Base-by-base conservation (phyloP, 2,113 vertebrate species). In the Periophthalmus modestus region DNA sequence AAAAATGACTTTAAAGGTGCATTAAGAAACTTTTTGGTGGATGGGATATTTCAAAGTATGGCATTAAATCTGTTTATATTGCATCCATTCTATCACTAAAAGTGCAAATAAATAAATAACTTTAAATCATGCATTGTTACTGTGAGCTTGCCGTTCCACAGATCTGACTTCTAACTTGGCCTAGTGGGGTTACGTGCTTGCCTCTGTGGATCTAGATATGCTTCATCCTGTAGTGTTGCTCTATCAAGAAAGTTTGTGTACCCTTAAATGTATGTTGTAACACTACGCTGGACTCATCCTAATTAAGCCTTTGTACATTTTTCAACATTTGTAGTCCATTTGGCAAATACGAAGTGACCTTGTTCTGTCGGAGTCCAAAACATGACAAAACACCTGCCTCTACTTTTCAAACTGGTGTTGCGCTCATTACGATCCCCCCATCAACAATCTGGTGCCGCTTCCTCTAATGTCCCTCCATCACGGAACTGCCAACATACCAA, bases 301-400 rank as follows among this genome's bases (percentile, higher is more conserved):
- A 21, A 65, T 65, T 65, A 14, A 4, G 15, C 4, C 24, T 9
- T 23, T 24, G 6, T 28, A 13, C 66, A 67, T 67, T 23, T 47
- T 65, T 39, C 33, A 39, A 48, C 5, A 0, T 75, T 57, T 7
- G 4, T 72, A n/a, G 58, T 68, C 76, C 52, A 65, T 78, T 65
- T 28, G 2, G n/a, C 15, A 72, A 71, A 65, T 75, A 68, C 79
- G 79, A 88, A 85, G 79, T 84, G 89, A 46, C 85, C 89, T 75
- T 80, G 77, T 87, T 89, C 82, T 87, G 89, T 89, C 81, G 54
- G 46, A 72, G 50, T 68, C 43, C 75, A 66, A 47, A 85, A 83
- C 82, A 85, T 82, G 83, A 89, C 82, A 72, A 80, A 89, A 83
- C 84, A 87, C 87, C 83, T 88, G 80, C 80, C 80, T 73, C 78